Percentiles rank a stretch among this genome's conserved stretches.
Evolutionary conservation across 1,140 invertebrate genomes (phyloP).

Genomic region (Calephelis nemesis): DNA sequence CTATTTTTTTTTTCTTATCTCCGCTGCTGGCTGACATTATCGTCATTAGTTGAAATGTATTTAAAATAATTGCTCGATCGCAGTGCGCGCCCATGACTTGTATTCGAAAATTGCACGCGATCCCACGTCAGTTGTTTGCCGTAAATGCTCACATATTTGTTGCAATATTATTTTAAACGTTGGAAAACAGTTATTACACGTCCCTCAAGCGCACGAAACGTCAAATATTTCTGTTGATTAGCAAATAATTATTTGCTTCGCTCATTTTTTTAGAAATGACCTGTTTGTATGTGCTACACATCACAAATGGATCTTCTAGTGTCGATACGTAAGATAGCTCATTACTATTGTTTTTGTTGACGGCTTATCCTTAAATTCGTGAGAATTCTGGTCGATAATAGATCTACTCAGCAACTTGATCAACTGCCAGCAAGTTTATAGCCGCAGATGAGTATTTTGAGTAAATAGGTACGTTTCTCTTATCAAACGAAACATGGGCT

Average conservation of each 20-base stretch:
- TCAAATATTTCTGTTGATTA: constrained; percentile 16
- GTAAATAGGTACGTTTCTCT: too few relatives aligned
- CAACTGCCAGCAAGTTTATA: too few relatives aligned
- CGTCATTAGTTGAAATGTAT: constrained; percentile 78
- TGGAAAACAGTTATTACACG: constrained; percentile 22
- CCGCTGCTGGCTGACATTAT: constrained; percentile 65
- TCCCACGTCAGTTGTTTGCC: constrained; percentile 55
- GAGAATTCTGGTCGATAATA: too few relatives aligned
- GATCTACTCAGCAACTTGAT: too few relatives aligned
- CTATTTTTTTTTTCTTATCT: constrained; percentile 64
- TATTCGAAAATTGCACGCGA: constrained; percentile 74
- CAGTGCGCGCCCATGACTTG: constrained; percentile 59
- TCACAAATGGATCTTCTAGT: too few relatives aligned
- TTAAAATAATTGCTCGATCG: constrained; percentile 75
- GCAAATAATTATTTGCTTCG: not conserved
- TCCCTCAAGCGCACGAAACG: constrained; percentile 11
- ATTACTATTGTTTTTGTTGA: too few relatives aligned
- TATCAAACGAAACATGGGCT: too few relatives aligned
- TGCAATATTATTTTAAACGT: constrained; percentile 35
- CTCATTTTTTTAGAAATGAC: too few relatives aligned
- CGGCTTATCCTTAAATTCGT: too few relatives aligned
- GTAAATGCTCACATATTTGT: constrained; percentile 76
- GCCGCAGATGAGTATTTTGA: too few relatives aligned
- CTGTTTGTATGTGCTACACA: too few relatives aligned
- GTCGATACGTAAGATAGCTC: too few relatives aligned